Evolutionary conservation across 1,140 invertebrate genomes (phyloP).

Genomic region (Sarcophaga bullata): DNA sequence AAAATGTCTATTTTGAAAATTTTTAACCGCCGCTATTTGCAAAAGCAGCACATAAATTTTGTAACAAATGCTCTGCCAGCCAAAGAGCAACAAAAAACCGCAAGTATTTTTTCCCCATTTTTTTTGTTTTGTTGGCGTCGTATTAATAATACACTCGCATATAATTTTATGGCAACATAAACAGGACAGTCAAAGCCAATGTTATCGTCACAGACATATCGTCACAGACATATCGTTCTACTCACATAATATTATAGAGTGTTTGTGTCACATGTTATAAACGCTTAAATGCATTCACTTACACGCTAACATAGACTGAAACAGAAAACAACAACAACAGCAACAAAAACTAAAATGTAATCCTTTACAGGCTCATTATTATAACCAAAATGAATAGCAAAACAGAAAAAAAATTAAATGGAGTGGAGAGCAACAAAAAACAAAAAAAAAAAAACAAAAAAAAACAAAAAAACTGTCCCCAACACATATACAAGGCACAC

Average conservation of each 20-base stretch:
- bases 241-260: neutral
- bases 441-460: neutral
- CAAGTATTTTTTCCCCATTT: neutral
- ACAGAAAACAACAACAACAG: neutral
- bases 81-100: neutral
- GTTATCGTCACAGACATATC: no score
- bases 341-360: neutral
- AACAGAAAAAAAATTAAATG: neutral
- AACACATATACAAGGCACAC: neutral
- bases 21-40: neutral
- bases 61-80: neutral
- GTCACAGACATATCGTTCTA: no score
- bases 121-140: neutral
- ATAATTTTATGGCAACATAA: no score
- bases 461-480: neutral
- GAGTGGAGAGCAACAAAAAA: no score
- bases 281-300: neutral
- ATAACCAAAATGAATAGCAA: neutral
- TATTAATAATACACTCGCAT: neutral
- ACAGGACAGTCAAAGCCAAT: no score
- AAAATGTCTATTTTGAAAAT: neutral
- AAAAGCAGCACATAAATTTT: neutral
- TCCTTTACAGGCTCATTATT: slow-evolving; percentile 26
- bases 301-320: neutral
- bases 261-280: slow-evolving; percentile 18